phyloP scores from a whole-genome alignment of 2,797 vertebrate species.

The Ptychobarbus kaznakovi region DNA sequence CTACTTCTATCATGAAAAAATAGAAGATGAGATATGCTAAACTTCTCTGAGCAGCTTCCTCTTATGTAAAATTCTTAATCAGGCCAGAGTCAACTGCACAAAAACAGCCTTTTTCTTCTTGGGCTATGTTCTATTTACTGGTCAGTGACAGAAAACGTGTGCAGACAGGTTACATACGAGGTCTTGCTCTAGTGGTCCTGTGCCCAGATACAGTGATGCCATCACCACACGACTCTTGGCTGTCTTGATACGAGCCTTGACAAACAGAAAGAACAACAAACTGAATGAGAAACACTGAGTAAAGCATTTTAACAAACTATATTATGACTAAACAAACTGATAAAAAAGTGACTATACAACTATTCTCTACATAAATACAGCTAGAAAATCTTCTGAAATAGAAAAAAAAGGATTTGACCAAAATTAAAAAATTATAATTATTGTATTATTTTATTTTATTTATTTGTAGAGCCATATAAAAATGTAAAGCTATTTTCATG shows the following conservation, averaged over 20 bases:
- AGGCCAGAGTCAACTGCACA: background rate
- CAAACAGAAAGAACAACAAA: slow-evolving; percentile 32
- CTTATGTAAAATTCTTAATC: background rate
- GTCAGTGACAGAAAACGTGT: slow-evolving; percentile 3
- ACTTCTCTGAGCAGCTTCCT: slow-evolving; percentile 1
- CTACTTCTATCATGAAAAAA: background rate
- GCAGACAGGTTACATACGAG: slow-evolving; percentile 79
- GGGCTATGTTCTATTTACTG: background rate
- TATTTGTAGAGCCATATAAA: background rate
- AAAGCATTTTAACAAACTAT: background rate
- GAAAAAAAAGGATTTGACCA: background rate
- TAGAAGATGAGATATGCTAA: background rate
- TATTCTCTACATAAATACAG: background rate
- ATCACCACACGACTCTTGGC: slow-evolving; percentile 90
- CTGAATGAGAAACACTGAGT: background rate
- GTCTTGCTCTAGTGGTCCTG: slow-evolving; percentile 91
- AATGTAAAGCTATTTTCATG: background rate
- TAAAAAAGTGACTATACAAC: background rate
- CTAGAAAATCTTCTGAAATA: background rate
- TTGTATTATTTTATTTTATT: too few species aligned
- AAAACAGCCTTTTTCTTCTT: background rate
- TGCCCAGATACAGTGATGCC: slow-evolving; percentile 95
- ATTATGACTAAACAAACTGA: background rate
- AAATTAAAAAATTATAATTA: too few species aligned
- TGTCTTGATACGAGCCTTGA: slow-evolving; percentile 85